A percentile compares a stretch with the other conserved stretches of the same genome.
Conservation (phyloP, 2,888 invertebrate species). For the Clepsis dumicolana region DNA sequence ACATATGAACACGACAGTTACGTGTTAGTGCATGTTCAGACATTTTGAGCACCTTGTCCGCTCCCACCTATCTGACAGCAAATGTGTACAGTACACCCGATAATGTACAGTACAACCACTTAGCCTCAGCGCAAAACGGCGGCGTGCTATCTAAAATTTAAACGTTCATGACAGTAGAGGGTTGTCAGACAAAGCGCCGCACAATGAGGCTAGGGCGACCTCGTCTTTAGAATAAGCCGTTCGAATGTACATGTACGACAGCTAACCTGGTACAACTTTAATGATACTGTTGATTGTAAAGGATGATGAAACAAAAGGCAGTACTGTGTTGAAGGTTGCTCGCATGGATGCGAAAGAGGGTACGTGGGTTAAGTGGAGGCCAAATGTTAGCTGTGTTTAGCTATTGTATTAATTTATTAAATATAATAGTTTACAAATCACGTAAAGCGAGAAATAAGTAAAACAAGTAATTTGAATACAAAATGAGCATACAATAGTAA, state of each 20-base stretch:
- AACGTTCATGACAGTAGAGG: conserved; percentile 10
- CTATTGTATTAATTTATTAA: too few relatives aligned
- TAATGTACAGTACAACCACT: conserved; percentile 10
- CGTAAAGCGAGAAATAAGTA: too few relatives aligned
- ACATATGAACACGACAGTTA: neutral
- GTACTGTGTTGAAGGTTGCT: conserved; percentile 11
- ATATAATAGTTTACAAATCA: too few relatives aligned
- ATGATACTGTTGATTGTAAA: conserved; percentile 32
- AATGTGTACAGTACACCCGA: neutral
- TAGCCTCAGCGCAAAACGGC: conserved; percentile 1
- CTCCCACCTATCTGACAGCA: neutral
- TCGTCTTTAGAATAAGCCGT: conserved; percentile 30
- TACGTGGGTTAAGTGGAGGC: neutral
- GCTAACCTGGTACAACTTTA: conserved; percentile 34
- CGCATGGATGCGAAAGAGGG: conserved; percentile 2
- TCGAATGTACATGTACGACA: conserved; percentile 20
- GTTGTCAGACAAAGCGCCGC: conserved; percentile 14
- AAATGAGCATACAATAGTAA: too few relatives aligned
- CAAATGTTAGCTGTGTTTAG: neutral
- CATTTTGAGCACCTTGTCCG: neutral
- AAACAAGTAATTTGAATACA: too few relatives aligned
- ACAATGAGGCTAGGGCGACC: conserved; percentile 18
- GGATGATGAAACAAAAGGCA: conserved; percentile 23
- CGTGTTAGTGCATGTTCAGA: neutral
- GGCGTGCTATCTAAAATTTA: conserved; percentile 31